phyloP scores from a whole-genome alignment of 2,888 invertebrate genomes.

The Nephrotoma guestfalica region DNA sequence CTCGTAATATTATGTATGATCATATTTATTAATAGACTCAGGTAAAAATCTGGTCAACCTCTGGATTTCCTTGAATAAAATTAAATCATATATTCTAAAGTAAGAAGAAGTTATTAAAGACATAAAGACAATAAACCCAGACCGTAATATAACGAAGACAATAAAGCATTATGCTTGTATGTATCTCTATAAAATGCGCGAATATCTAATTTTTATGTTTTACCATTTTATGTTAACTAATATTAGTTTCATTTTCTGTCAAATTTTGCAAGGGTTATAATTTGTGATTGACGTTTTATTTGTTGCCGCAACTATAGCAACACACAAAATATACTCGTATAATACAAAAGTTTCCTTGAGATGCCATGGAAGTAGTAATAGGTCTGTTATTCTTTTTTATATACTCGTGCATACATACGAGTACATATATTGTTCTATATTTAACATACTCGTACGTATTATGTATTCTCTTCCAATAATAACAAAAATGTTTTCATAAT shows the following conservation, averaged over 20 bases:
- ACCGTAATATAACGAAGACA: background rate
- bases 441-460: too few relatives aligned
- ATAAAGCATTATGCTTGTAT: background rate
- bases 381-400: too few relatives aligned
- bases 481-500: background rate
- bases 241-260: background rate
- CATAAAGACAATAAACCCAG: background rate
- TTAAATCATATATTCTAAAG: background rate
- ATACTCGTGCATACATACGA: too few relatives aligned
- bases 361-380: too few relatives aligned
- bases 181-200: background rate
- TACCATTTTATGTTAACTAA: background rate
- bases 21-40: background rate
- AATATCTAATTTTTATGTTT: background rate
- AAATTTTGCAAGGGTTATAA: background rate
- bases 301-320: background rate
- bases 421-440: too few relatives aligned
- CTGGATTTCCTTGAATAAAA: background rate
- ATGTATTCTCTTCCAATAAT: background rate
- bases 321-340: background rate
- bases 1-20: background rate
- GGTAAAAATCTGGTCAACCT: background rate
- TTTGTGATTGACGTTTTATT: background rate
- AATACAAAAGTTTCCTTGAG: background rate
- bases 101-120: background rate